A percentile compares a stretch with the other conserved stretches of the same genome.
These are phyloP conservation scores for Dicyrtomina minuta DNA, from an alignment of 2,888 invertebrate genomes.

Conservation along the genomic window DNA sequence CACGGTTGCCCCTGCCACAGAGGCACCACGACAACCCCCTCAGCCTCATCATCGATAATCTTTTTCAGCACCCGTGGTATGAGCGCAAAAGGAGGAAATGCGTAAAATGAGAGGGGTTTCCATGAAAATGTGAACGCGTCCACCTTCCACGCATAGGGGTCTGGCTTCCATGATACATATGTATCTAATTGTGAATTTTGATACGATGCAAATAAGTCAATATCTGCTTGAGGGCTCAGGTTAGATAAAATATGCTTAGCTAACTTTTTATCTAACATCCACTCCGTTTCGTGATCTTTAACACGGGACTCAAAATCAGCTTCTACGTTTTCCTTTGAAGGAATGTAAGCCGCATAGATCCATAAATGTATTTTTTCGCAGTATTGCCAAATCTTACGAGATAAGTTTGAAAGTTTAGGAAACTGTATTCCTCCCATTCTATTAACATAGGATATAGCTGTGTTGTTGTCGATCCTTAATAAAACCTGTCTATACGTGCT, in stretches of 20 bases:
- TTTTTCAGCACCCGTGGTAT: constrained; percentile 17
- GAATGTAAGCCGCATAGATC: constrained; percentile 22
- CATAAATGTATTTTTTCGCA: constrained; percentile 28
- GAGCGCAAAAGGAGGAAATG: constrained; percentile 14
- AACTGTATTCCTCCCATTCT: too few species aligned
- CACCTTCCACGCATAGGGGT: constrained; percentile 4
- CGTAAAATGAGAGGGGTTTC: not conserved
- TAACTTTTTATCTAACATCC: not conserved
- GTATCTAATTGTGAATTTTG: not conserved
- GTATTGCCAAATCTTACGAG: constrained; percentile 25
- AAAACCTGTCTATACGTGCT: not conserved
- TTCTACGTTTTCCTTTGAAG: not conserved
- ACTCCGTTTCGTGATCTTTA: not conserved
- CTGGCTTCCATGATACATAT: constrained; percentile 9
- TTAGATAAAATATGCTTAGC: not conserved
- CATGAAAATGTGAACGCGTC: too few species aligned
- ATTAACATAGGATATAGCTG: constrained; percentile 29
- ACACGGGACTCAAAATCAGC: constrained; percentile 9
- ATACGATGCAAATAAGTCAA: constrained; percentile 3
- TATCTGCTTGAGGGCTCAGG: not conserved
- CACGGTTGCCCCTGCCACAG: constrained; percentile 9
- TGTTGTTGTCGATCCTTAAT: constrained; percentile 34
- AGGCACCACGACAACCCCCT: constrained; percentile 14
- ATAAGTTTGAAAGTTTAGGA: too few species aligned
- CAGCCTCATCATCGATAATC: constrained; percentile 2